These are phyloP conservation scores for Medauroidea extradentata DNA, from an alignment of 1,140 invertebrate species.

Conservation along the genomic window DNA sequence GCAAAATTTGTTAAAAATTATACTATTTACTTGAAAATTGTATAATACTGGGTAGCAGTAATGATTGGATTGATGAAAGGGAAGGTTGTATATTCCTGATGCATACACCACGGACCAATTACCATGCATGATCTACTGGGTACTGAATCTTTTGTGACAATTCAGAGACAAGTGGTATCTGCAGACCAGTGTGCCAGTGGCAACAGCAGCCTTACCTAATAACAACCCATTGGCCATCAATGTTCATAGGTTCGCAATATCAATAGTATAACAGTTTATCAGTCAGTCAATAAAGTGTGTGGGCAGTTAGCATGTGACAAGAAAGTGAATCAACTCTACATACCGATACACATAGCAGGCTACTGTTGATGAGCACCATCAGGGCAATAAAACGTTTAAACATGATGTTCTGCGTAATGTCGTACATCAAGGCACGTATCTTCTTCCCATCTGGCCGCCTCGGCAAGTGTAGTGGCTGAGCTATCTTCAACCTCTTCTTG, in stretches of 20 bases:
- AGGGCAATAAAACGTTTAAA: conserved; percentile 94
- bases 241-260: too few relatives aligned
- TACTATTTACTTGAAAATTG: background rate
- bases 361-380: conserved; percentile 88
- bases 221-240: too few relatives aligned
- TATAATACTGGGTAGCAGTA: too few relatives aligned
- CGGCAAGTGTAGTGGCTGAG: conserved; percentile 96
- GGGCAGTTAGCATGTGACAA: background rate
- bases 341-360: conserved; percentile 88
- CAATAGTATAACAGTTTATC: too few relatives aligned
- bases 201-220: too few relatives aligned
- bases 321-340: conserved; percentile 35
- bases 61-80: too few relatives aligned
- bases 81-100: too few relatives aligned
- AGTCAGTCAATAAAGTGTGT: background rate
- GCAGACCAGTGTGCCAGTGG: too few relatives aligned
- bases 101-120: too few relatives aligned
- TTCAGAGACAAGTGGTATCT: too few relatives aligned
- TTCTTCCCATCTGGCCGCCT: conserved; percentile 89
- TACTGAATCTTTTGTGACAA: too few relatives aligned
- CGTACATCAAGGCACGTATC: conserved; percentile 93
- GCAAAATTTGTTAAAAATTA: background rate
- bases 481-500: conserved; percentile 98
- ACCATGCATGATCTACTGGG: too few relatives aligned
- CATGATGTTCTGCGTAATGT: conserved; percentile 94